phyloP scores from a whole-genome alignment of 2,797 vertebrate genomes.

The Aphelocoma californica region DNA sequence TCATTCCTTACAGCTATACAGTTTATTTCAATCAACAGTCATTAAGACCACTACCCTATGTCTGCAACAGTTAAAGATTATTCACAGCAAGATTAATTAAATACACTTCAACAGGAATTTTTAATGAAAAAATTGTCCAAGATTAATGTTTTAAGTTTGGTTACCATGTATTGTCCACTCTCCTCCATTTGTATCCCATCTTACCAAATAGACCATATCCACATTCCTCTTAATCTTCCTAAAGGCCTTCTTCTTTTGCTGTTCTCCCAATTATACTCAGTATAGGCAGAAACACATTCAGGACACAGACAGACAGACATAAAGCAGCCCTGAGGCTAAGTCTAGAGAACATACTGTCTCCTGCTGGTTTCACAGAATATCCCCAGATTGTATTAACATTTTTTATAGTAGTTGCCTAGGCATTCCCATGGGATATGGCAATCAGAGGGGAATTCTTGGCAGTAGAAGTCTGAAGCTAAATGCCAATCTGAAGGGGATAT shows the following conservation, averaged over 20 bases:
- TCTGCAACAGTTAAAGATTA: neutral
- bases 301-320: neutral
- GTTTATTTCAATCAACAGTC: neutral
- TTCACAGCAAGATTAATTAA: neutral
- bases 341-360: neutral
- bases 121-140: neutral
- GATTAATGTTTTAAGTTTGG: neutral
- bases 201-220: accelerated
- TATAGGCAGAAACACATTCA: neutral
- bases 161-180: neutral
- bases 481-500: neutral
- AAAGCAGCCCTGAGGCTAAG: neutral
- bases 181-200: neutral
- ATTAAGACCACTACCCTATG: neutral
- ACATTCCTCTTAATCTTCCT: neutral
- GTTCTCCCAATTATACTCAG: neutral
- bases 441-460: neutral
- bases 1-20: neutral
- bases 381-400: neutral
- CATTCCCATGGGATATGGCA: neutral
- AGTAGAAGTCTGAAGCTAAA: neutral
- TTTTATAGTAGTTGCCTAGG: neutral
- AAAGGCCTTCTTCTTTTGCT: neutral
- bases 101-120: neutral
- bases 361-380: neutral